Conservation (phyloP, 2,113 vertebrate species). For the Menidia beryllina region DNA sequence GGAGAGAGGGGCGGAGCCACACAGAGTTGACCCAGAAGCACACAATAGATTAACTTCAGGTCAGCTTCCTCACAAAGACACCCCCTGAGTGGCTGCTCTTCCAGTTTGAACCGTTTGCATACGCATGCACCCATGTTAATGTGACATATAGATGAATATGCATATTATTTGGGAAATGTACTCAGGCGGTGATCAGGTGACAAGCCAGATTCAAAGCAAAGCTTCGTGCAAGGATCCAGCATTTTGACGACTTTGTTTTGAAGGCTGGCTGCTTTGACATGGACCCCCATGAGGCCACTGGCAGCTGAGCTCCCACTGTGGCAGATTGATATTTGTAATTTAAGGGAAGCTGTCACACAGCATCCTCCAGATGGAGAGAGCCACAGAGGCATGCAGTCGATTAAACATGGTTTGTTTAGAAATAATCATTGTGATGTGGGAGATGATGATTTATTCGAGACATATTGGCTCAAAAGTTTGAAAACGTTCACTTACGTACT, state of each 20-base stretch:
- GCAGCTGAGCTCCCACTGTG: conserved; percentile 78
- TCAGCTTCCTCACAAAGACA: conserved; percentile 14
- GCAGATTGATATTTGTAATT: conserved; percentile 84
- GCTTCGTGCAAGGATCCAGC: neutral
- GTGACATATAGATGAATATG: too few relatives aligned
- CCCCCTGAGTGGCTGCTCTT: conserved; percentile 1
- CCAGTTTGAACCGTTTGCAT: too few relatives aligned
- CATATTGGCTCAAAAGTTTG: conserved; percentile 67
- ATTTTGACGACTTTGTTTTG: conserved; percentile 75
- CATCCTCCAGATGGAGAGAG: conserved; percentile 78
- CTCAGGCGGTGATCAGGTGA: conserved; percentile 33
- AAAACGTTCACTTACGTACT: conserved; percentile 63
- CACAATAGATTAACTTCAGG: conserved; percentile 42
- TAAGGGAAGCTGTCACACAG: conserved; percentile 78
- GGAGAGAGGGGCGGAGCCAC: conserved; percentile 38
- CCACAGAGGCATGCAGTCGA: conserved; percentile 70
- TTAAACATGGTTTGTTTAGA: conserved; percentile 81
- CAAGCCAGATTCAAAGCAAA: conserved; percentile 16
- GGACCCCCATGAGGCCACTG: conserved; percentile 76
- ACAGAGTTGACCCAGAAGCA: conserved; percentile 57
- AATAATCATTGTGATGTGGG: conserved; percentile 77
- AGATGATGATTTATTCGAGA: conserved; percentile 70
- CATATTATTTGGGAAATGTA: conserved; percentile 27
- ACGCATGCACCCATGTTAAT: too few relatives aligned
- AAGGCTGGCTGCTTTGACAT: conserved; percentile 68